These are phyloP conservation scores for Rotaria socialis DNA, from an alignment of 2,888 invertebrate species.

Conservation along the genomic window DNA sequence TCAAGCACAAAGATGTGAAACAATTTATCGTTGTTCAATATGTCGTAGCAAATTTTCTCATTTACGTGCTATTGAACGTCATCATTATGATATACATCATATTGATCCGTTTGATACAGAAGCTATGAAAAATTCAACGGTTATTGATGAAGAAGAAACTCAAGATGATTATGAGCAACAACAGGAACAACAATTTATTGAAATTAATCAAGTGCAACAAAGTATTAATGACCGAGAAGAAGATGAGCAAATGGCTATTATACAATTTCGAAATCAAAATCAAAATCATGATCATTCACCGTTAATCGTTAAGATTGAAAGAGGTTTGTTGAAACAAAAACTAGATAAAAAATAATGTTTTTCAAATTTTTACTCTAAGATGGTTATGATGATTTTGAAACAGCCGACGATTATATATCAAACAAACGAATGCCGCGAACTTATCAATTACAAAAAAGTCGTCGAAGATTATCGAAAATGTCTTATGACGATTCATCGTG, in stretches of 20 bases:
- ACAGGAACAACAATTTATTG: background rate
- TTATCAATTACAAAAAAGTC: background rate
- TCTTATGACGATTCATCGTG: background rate
- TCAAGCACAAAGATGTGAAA: background rate
- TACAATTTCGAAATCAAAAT: background rate
- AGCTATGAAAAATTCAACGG: background rate
- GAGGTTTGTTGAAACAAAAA: background rate
- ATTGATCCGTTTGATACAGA: background rate
- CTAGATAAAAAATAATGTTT: no score
- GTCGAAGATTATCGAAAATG: background rate
- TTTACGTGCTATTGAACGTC: background rate
- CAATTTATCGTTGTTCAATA: background rate
- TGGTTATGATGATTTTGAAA: slow-evolving; percentile 22
- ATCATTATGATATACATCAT: slow-evolving; percentile 16
- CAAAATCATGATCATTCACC: background rate
- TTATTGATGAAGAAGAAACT: background rate
- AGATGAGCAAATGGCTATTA: slow-evolving; percentile 16
- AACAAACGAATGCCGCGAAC: background rate
- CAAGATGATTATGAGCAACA: background rate
- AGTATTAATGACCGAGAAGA: background rate
- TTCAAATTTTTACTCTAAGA: background rate
- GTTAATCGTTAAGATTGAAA: background rate
- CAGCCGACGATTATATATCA: background rate
- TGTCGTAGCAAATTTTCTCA: background rate
- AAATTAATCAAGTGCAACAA: background rate